These are phyloP conservation scores for Indicator indicator DNA, from an alignment of 2,113 vertebrate species.

Conservation along the genomic window DNA sequence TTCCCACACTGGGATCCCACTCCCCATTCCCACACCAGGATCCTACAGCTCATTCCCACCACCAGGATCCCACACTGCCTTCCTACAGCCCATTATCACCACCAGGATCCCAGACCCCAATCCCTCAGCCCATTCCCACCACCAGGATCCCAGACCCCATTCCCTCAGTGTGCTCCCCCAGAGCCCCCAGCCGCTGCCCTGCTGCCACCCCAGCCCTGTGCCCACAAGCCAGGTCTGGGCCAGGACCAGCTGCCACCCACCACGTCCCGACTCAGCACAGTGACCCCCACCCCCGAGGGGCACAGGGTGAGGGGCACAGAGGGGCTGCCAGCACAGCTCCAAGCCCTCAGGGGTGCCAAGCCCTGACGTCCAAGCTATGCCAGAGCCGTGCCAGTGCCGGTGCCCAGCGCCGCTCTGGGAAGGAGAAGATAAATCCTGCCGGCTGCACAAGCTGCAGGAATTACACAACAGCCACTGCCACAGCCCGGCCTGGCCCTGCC, in stretches of 20 bases:
- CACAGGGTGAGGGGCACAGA: rapidly evolving
- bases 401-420: background rate
- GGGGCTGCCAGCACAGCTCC: background rate
- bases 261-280: background rate
- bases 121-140: no score
- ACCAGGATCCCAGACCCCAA: no score
- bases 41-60: no score
- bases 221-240: rapidly evolving
- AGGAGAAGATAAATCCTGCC: background rate
- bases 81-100: no score
- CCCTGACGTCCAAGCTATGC: rapidly evolving
- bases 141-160: no score
- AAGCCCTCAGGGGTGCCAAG: background rate
- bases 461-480: conserved; percentile 39
- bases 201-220: background rate
- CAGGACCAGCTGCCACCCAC: background rate
- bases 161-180: background rate
- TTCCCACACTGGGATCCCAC: no score
- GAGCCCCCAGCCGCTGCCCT: background rate
- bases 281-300: background rate
- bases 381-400: background rate
- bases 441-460: background rate
- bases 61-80: no score
- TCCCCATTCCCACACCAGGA: no score
- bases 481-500: background rate